A percentile compares a stretch with the other conserved stretches of the same genome.
phyloP scores from a whole-genome alignment of 2,113 vertebrate species.

The Rhizomys pruinosus region DNA sequence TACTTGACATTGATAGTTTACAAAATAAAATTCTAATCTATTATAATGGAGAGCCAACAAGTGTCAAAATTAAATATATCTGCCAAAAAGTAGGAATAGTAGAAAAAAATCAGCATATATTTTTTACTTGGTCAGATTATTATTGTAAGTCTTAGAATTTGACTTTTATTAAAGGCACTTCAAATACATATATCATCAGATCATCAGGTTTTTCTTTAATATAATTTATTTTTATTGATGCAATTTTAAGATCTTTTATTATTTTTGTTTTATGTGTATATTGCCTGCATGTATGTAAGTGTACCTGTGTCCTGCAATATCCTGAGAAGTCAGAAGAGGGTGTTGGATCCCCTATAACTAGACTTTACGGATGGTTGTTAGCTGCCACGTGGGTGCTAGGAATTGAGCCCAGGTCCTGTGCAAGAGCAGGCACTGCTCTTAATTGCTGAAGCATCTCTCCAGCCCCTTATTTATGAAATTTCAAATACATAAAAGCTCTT shows the following conservation, averaged over 20 bases:
- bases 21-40: constrained; percentile 30
- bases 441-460: no score
- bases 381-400: no score
- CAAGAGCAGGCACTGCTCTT: no score
- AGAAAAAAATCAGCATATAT: constrained; percentile 27
- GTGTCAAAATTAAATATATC: constrained; percentile 31
- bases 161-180: neutral
- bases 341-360: no score
- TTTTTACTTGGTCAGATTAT: constrained; percentile 40
- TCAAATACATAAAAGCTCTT: constrained; percentile 26
- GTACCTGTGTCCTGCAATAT: no score
- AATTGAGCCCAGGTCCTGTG: no score
- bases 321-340: no score
- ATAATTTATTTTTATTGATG: constrained; percentile 8
- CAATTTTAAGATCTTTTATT: neutral
- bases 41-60: constrained; percentile 38
- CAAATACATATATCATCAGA: neutral
- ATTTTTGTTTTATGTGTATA: no score
- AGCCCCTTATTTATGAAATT: no score
- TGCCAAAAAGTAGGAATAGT: constrained; percentile 15
- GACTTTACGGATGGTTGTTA: no score
- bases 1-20: neutral
- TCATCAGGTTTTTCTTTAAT: constrained; percentile 9
- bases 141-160: neutral
- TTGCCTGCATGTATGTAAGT: no score